A percentile compares a stretch with the other conserved stretches of the same genome.
Conservation (phyloP, 2,888 invertebrate genomes). For the Melanotus villosus region DNA sequence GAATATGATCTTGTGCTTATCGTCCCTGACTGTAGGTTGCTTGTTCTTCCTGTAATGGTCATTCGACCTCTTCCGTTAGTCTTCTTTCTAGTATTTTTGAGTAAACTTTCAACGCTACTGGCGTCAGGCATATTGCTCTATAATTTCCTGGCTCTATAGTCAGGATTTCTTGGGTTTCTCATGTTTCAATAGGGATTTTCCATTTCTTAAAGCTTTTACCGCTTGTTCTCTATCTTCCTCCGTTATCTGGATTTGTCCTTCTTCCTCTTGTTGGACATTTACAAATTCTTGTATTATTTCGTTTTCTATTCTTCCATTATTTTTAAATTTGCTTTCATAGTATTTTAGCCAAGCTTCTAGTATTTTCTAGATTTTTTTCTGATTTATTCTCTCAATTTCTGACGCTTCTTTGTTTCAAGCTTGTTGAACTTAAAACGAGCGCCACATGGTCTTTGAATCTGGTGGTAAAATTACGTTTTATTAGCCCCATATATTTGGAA, state of each 20-base stretch:
- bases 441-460: too few relatives aligned
- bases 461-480: too few relatives aligned
- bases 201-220: too few relatives aligned
- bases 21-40: background rate
- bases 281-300: background rate
- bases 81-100: conserved; percentile 5
- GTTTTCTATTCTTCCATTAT: background rate
- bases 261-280: background rate
- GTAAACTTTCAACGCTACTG: conserved; percentile 1
- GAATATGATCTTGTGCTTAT: background rate
- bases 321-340: conserved; percentile 2
- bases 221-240: too few relatives aligned
- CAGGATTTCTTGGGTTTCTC: background rate
- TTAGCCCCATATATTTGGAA: too few relatives aligned
- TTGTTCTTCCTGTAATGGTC: background rate
- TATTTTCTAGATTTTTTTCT: background rate
- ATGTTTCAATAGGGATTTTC: too few relatives aligned
- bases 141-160: too few relatives aligned
- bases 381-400: background rate
- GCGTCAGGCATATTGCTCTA: background rate
- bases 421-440: too few relatives aligned
- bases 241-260: background rate
- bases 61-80: background rate
- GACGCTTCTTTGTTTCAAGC: too few relatives aligned
- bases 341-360: background rate